Conservation (phyloP, 2,113 vertebrate genomes). For the Morone chrysops region DNA sequence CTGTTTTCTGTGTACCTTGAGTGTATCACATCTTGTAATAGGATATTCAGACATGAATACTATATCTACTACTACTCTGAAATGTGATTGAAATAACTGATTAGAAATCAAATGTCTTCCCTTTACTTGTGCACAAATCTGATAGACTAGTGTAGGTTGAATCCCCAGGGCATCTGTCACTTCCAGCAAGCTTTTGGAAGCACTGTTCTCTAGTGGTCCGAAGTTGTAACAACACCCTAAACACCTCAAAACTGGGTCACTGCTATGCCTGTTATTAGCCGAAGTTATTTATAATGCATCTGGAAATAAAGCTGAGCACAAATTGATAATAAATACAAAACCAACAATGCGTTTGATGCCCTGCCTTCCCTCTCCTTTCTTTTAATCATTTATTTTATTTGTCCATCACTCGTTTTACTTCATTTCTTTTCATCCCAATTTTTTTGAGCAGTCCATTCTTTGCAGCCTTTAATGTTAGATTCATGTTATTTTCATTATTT, state of each 20-base stretch:
- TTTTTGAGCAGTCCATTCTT: conserved; percentile 87
- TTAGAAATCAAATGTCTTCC: not conserved
- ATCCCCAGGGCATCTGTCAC: conserved; percentile 18
- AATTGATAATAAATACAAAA: conserved; percentile 61
- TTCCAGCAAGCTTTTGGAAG: conserved; percentile 13
- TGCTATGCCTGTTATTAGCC: conserved; percentile 12
- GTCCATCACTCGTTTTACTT: conserved; percentile 69
- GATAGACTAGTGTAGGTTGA: not conserved
- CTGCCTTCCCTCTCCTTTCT: conserved; percentile 80
- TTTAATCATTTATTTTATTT: conserved; percentile 66
- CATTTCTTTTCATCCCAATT: conserved; percentile 68
- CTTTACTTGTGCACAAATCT: not conserved
- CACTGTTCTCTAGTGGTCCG: conserved; percentile 68
- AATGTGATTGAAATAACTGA: conserved; percentile 2
- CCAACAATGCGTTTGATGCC: conserved; percentile 85
- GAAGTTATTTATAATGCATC: conserved; percentile 39
- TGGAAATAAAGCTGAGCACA: conserved; percentile 11
- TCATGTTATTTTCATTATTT: conserved; percentile 91
- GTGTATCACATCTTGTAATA: not conserved
- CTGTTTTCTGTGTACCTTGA: not conserved
- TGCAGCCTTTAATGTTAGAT: conserved; percentile 90
- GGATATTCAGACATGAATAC: not conserved
- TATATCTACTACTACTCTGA: not conserved
- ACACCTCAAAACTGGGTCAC: conserved; percentile 45
- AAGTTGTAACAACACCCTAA: conserved; percentile 56